Base-by-base conservation (phyloP, 2,888 invertebrate genomes). In the Papilio protenor region DNA sequence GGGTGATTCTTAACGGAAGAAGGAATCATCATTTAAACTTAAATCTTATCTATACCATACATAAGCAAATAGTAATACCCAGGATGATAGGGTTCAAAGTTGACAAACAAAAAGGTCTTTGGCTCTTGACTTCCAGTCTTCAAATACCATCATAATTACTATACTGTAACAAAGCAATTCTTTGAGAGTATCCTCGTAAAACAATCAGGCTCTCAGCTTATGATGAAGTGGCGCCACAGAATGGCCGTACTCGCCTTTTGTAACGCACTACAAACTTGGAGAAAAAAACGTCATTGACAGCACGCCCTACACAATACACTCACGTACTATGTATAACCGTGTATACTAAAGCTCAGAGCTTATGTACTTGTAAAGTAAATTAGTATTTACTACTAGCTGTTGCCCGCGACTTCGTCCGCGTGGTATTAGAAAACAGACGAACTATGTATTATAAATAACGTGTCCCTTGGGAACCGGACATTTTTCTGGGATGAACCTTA, bases 191-290 rank as follows among this genome's bases (percentile, higher is more conserved):
- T 45, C 16, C 45, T 21, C 45, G n/a, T n/a, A 18, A 45, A 69
- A 69, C 66, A 69, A 69, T 69, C 66, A 21, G n/a, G 45, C 66
- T 69, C 66, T 66, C n/a, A 66, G 45, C 66, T 45, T 69, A 1
- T 69, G 40, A 66, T 66, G 66, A 69, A 69, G 66, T 21, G 12
- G 45, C 45, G 45, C 45, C 66, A 21, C n/a, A 66, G 40, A 45
- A 69, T 69, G 21, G 66, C 61, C 40, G 21, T 69, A 45, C 66
- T 45, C 45, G 66, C 66, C 66, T 69, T 45, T 69, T 69, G 66
- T 45, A 69, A n/a, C 21, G 33, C 64, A 69, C 66, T n/a, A 45
- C n/a, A n/a, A n/a, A 45, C 11, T 45, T 21, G 8, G 23, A 64
- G 5, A 45, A 69, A 69, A 69, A 69, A 66, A 66, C 45, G 1